phyloP scores from a whole-genome alignment of 2,888 invertebrate species.

The Trichogramma dendrolimi region DNA sequence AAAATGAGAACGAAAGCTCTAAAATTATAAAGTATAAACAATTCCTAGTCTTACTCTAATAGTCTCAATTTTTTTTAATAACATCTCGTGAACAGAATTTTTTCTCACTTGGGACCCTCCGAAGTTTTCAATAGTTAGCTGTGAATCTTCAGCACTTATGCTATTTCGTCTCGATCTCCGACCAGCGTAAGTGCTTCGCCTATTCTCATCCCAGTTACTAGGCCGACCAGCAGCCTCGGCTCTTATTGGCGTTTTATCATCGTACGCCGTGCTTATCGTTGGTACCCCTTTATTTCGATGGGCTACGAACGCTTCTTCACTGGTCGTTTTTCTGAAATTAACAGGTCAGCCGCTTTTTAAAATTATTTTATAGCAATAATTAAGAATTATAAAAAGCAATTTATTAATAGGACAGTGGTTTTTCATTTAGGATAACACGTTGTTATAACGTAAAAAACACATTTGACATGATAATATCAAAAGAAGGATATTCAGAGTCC shows the following conservation, averaged over 20 bases:
- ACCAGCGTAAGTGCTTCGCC: slow-evolving; percentile 72
- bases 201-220: slow-evolving; percentile 76
- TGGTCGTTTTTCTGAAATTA: slow-evolving; percentile 46
- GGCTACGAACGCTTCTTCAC: slow-evolving; percentile 73
- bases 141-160: slow-evolving; percentile 74
- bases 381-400: too few species aligned
- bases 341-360: too few species aligned
- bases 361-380: too few species aligned
- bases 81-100: slow-evolving; percentile 29
- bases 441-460: too few species aligned
- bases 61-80: slow-evolving; percentile 31
- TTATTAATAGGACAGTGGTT: too few species aligned
- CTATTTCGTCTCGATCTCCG: slow-evolving; percentile 81
- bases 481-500: too few species aligned
- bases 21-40: slow-evolving; percentile 27
- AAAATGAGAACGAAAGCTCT: slow-evolving; percentile 24
- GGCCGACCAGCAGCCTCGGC: slow-evolving; percentile 76
- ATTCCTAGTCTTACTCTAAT: slow-evolving; percentile 31
- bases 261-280: slow-evolving; percentile 65
- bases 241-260: slow-evolving; percentile 55
- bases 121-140: slow-evolving; percentile 88
- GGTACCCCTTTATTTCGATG: slow-evolving; percentile 76
- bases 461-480: too few species aligned
- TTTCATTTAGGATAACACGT: too few species aligned
- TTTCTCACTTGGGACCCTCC: slow-evolving; percentile 72